Percentiles rank a stretch among this genome's conserved stretches.
Evolutionary conservation across 2,888 invertebrate species (phyloP).

Genomic region (Amblyjoppa proteus): DNA sequence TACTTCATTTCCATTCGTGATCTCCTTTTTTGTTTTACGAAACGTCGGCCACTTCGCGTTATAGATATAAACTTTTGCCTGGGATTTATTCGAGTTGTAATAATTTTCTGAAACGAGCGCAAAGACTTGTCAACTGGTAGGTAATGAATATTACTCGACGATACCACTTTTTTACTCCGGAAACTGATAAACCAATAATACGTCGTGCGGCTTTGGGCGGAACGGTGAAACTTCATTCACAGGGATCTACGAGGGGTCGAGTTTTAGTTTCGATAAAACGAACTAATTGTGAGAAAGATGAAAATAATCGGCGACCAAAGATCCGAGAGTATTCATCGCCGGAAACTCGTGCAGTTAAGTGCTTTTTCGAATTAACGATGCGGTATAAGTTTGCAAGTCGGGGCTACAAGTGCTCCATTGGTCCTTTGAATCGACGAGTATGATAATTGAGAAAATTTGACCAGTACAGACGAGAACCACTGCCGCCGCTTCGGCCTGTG

Average conservation of each 20-base stretch:
- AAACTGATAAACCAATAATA: background rate
- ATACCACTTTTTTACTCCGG: background rate
- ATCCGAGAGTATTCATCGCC: too few species aligned
- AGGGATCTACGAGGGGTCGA: background rate
- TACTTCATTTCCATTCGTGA: background rate
- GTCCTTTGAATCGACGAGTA: background rate
- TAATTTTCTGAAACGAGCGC: background rate
- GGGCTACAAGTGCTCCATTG: background rate
- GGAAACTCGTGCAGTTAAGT: background rate
- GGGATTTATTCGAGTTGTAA: background rate
- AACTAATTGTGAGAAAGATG: background rate
- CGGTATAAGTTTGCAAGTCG: background rate
- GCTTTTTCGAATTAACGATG: background rate
- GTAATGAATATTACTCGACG: background rate
- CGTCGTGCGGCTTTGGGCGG: background rate
- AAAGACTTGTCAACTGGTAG: background rate
- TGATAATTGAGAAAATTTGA: background rate
- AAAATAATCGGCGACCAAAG: background rate
- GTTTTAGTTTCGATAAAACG: background rate
- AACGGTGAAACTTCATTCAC: background rate
- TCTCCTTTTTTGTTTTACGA: background rate
- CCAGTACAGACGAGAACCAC: constrained; percentile 57
- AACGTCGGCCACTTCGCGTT: background rate
- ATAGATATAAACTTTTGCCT: background rate
- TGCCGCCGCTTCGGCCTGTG: constrained; percentile 50